Evolutionary conservation across 1,140 invertebrate species (phyloP).

Genomic region (Drosophila melanica): DNA sequence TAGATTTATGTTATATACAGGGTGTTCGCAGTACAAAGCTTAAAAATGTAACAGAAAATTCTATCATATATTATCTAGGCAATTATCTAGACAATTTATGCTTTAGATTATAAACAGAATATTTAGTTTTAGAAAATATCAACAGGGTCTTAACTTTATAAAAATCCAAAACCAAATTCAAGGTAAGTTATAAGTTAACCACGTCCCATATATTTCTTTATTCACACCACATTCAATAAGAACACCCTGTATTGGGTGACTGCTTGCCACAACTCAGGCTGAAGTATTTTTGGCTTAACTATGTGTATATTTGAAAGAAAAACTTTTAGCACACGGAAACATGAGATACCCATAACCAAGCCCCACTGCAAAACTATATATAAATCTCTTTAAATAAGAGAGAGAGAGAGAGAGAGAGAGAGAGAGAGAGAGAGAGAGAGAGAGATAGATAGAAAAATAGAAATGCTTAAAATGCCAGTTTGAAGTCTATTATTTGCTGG

Average conservation of each 20-base stretch:
- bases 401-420: background rate
- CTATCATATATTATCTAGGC: no score
- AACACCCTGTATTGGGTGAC: slow-evolving; percentile 36
- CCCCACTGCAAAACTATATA: background rate
- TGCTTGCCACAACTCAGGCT: slow-evolving; percentile 5
- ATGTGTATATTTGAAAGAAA: slow-evolving; percentile 64
- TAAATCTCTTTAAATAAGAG: background rate
- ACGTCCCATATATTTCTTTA: background rate
- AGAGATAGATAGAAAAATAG: slow-evolving; percentile 9
- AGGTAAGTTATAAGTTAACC: background rate
- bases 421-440: slow-evolving; percentile 9
- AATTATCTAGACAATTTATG: no score
- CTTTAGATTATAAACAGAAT: no score
- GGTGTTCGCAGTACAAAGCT: slow-evolving; percentile 4
- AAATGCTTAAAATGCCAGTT: slow-evolving; percentile 75
- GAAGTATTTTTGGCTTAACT: slow-evolving; percentile 63
- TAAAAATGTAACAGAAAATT: no score
- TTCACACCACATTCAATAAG: background rate
- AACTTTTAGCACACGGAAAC: slow-evolving; percentile 60
- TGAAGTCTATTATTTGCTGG: slow-evolving; percentile 83
- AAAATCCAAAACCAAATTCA: no score
- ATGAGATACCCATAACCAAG: slow-evolving; percentile 47
- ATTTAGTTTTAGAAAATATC: background rate
- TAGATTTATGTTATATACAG: slow-evolving; percentile 36
- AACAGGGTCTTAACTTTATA: no score